These are phyloP conservation scores for Microtus oregoni DNA, from an alignment of 2,113 vertebrate genomes.

Conservation along the genomic window DNA sequence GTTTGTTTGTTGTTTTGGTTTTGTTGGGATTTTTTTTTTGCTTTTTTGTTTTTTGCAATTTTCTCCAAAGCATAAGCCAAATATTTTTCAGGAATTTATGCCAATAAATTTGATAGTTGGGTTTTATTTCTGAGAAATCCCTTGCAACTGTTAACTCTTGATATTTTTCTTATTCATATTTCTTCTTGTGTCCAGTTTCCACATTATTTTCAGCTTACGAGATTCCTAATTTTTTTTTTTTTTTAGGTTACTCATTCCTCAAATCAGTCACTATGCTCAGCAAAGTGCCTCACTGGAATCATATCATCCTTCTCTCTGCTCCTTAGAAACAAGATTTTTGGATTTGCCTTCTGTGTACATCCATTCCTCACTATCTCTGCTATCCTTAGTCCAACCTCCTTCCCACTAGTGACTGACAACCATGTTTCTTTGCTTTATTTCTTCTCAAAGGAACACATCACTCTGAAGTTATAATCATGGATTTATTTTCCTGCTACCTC, in stretches of 20 bases:
- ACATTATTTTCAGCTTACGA: background rate
- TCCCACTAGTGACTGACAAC: background rate
- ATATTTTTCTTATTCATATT: background rate
- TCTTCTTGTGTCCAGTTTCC: background rate
- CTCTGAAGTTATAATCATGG: background rate
- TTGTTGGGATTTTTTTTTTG: background rate
- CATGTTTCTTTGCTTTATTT: background rate
- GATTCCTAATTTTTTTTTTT: background rate
- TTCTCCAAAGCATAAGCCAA: background rate
- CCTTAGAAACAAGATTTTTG: background rate
- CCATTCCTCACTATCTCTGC: accelerated
- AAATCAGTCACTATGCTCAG: background rate
- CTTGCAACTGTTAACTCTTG: background rate
- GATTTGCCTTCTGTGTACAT: background rate
- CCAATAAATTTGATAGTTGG: background rate
- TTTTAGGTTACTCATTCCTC: background rate
- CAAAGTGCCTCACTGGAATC: background rate
- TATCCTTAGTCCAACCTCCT: background rate
- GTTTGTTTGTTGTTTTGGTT: background rate
- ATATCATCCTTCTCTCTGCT: background rate
- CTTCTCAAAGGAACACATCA: background rate
- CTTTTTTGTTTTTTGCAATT: background rate
- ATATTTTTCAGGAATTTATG: background rate
- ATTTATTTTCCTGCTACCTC: background rate
- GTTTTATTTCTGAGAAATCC: background rate